Conservation (phyloP, 2,888 invertebrate genomes). For the Hemaris fuciformis region DNA sequence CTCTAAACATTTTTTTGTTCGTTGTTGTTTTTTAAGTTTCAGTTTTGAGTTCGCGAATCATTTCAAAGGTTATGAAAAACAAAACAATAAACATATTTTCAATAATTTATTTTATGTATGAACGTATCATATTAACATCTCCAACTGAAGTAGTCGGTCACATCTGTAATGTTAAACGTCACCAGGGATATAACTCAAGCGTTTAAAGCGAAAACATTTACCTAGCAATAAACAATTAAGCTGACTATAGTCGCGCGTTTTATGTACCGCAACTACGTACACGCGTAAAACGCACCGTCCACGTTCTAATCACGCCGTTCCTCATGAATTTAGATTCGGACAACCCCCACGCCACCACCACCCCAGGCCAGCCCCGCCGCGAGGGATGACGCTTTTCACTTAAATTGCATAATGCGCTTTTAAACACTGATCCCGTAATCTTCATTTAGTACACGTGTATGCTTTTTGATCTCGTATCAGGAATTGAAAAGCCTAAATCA, state of each 20-base stretch:
- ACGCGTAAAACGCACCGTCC: slow-evolving; percentile 37
- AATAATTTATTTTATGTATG: no score
- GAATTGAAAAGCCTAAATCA: not conserved
- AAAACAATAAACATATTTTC: no score
- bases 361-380: not conserved
- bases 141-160: no score
- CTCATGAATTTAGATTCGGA: slow-evolving; percentile 61
- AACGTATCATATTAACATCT: no score
- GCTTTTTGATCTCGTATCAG: not conserved
- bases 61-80: no score
- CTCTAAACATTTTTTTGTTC: no score
- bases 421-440: not conserved
- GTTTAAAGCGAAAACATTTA: slow-evolving; percentile 26
- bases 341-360: not conserved
- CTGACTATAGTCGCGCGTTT: slow-evolving; percentile 48
- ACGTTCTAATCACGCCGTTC: slow-evolving; percentile 58
- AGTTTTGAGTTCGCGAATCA: no score
- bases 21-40: no score
- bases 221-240: slow-evolving; percentile 51
- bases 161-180: no score
- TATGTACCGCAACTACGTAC: slow-evolving; percentile 50
- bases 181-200: no score
- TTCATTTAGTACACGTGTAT: not conserved
- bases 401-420: not conserved
- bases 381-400: not conserved